Percentiles rank a stretch among this genome's conserved stretches.
These are phyloP conservation scores for Temnothorax unifasciatus DNA, from an alignment of 2,888 invertebrate species.

Conservation along the genomic window DNA sequence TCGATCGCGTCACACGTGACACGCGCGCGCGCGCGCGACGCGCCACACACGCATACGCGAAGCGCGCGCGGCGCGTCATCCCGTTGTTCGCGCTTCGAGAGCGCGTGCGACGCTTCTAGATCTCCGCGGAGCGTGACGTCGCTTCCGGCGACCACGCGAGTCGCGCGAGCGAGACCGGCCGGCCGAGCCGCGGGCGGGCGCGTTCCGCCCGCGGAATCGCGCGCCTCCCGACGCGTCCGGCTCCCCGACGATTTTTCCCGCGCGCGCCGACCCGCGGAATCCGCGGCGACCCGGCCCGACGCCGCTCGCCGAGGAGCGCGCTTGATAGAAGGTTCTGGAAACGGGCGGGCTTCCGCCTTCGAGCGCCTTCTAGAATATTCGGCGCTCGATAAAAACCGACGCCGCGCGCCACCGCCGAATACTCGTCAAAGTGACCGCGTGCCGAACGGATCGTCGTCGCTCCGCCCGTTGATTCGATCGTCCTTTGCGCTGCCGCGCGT, in stretches of 20 bases:
- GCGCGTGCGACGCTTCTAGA: conserved; percentile 74
- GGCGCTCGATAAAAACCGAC: conserved; percentile 76
- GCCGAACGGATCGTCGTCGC: conserved; percentile 26
- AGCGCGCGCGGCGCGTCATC: conserved; percentile 16
- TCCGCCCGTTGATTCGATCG: too few relatives aligned
- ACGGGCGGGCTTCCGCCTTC: conserved; percentile 67
- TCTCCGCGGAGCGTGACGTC: conserved; percentile 34
- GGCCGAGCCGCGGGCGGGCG: neutral
- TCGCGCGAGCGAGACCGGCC: neutral
- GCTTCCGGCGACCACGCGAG: conserved; percentile 63
- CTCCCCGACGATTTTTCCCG: neutral
- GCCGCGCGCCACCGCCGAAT: conserved; percentile 68
- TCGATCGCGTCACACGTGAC: neutral
- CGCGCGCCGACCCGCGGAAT: too few relatives aligned
- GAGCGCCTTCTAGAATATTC: conserved; percentile 77
- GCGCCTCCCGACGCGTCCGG: neutral
- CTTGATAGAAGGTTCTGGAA: conserved; percentile 78
- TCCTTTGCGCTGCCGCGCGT: too few relatives aligned
- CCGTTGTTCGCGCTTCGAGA: too few relatives aligned
- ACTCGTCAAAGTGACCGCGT: conserved; percentile 67
- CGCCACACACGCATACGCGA: neutral
- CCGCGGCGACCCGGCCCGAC: too few relatives aligned
- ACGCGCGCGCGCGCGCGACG: neutral
- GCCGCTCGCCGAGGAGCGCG: neutral
- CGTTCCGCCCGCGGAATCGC: neutral